Evolutionary conservation across 2,888 invertebrate genomes (phyloP).

Genomic region (Agonopterix alstromeriana): DNA sequence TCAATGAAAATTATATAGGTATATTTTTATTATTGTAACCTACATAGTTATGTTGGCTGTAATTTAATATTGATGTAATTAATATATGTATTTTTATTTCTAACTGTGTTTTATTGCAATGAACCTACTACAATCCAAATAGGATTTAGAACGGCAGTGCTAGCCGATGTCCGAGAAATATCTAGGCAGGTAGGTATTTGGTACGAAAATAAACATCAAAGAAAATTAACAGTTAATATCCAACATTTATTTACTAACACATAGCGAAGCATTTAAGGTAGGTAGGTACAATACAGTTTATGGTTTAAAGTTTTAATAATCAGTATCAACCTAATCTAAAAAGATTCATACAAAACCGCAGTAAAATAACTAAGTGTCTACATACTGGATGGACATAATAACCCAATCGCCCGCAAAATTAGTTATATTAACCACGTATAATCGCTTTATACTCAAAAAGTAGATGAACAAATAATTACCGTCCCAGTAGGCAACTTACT

Average conservation of each 20-base stretch:
- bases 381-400: too few relatives aligned
- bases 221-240: slow-evolving; percentile 20
- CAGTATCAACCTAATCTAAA: too few relatives aligned
- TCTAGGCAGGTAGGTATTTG: neutral
- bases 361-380: too few relatives aligned
- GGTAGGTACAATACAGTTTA: too few relatives aligned
- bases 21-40: slow-evolving; percentile 77
- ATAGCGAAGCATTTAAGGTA: slow-evolving; percentile 2
- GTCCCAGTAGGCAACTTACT: too few relatives aligned
- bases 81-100: slow-evolving; percentile 79
- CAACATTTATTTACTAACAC: slow-evolving; percentile 19
- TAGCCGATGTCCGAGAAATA: too few relatives aligned
- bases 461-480: too few relatives aligned
- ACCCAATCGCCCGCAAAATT: too few relatives aligned
- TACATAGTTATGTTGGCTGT: slow-evolving; percentile 76
- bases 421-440: too few relatives aligned
- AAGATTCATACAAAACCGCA: too few relatives aligned
- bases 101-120: slow-evolving; percentile 43
- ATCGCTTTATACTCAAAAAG: too few relatives aligned
- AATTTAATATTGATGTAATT: slow-evolving; percentile 77
- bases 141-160: neutral
- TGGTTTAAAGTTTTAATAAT: too few relatives aligned
- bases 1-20: slow-evolving; percentile 73
- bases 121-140: neutral
- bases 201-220: neutral